Base-by-base conservation (phyloP, 1,140 invertebrate species). In the Neotoxoptera formosana region DNA sequence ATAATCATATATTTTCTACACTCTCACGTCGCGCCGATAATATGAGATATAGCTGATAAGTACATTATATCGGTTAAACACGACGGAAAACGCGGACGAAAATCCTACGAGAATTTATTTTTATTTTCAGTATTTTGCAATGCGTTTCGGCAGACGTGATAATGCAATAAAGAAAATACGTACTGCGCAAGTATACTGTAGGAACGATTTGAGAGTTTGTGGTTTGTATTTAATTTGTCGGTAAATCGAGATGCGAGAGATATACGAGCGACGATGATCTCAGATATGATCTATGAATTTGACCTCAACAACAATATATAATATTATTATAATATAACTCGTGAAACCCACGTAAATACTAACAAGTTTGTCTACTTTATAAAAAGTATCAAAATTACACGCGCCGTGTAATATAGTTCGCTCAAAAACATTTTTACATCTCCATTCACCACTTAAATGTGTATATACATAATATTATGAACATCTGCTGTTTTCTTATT, bases 311-410 rank as follows among this genome's bases (percentile, higher is more conserved):
- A 89, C n/a, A 53, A 89, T 53, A 53, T 53, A n/a, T n/a, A n/a
- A n/a, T n/a, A 89, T 34, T 89, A 36, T 86, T 45, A 86, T 41
- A 41, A 30, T 89, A n/a, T 36, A 89, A 53, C 47, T 89, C 34
- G 47, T 89, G 41, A 34, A 89, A 89, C 87, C 87, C 48, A 89
- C 87, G 87, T 89, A 23, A 89, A 53, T 2, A 89, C 48, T 51
- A 51, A 89, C 87, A 89, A 89, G 87, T 89, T 53, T 53, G 51
- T 89, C 86, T 88, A 51, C 86, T 88, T 88, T n/a, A 34, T 21
- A 48, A 88, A 88, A 51, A 88, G 86, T 88, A 88, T 41, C 86
- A 34, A 88, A 88, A 51, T 51, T 88, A 88, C 47, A 34, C 30
- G 17, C n/a, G 21, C n/a, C 2, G 25, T 48, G n/a, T 21, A 48